Evolutionary conservation across 64 coral and sea anemone species (phyloP).

Genomic region (Pocillopora damicornis): DNA sequence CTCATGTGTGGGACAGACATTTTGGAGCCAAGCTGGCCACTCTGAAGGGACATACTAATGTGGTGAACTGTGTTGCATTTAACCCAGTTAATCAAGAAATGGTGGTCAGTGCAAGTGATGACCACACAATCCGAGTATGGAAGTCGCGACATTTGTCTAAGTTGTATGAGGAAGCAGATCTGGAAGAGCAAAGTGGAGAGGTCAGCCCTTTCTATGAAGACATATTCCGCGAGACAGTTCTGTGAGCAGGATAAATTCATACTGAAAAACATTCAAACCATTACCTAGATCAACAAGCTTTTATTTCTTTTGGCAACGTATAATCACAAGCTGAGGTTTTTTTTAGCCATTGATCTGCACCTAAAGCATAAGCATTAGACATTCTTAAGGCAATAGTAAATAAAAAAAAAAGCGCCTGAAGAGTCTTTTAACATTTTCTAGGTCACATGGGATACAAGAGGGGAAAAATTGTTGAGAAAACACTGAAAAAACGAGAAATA

Average conservation of each 20-base stretch:
- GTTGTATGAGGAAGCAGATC: background rate
- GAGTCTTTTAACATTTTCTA: too few species aligned
- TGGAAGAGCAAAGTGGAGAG: background rate
- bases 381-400: too few species aligned
- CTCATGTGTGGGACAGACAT: constrained; percentile 84
- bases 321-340: too few species aligned
- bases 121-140: constrained; percentile 79
- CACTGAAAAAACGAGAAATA: too few species aligned
- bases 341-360: too few species aligned
- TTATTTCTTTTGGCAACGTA: too few species aligned
- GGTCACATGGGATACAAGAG: too few species aligned
- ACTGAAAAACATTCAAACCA: background rate
- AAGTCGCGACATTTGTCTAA: constrained; percentile 52
- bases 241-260: background rate
- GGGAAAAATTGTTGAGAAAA: too few species aligned
- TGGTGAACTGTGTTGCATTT: constrained; percentile 84
- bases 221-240: background rate
- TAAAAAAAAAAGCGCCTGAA: too few species aligned
- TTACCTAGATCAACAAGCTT: too few species aligned
- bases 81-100: constrained; percentile 74
- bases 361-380: too few species aligned
- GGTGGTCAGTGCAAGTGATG: constrained; percentile 88
- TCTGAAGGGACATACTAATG: constrained; percentile 64
- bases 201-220: background rate
- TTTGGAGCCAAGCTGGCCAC: constrained; percentile 78